Conservation (phyloP, 2,113 vertebrate genomes). For the Noctilio leporinus region DNA sequence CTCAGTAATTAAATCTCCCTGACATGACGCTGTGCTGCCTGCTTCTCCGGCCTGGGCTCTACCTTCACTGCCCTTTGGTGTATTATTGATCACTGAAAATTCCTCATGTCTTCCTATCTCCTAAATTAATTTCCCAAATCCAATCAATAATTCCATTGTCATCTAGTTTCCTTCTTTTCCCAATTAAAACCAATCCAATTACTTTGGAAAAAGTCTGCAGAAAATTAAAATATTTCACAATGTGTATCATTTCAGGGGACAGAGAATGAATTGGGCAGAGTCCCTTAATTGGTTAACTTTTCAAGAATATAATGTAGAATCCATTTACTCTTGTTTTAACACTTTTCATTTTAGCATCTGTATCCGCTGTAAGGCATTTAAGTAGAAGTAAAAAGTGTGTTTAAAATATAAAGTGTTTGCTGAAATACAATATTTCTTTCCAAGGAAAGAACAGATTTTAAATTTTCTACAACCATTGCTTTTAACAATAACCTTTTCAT, state of each 20-base stretch:
- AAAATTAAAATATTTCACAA: neutral
- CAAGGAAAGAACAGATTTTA: neutral
- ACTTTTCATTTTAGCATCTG: neutral
- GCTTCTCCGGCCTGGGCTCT: neutral
- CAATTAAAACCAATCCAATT: neutral
- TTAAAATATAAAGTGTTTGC: neutral
- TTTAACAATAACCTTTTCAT: neutral
- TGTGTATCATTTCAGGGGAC: neutral
- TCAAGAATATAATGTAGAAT: neutral
- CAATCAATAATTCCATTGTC: conserved; percentile 13
- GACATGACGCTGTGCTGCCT: neutral
- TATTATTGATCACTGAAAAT: conserved; percentile 44
- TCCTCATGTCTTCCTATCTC: neutral
- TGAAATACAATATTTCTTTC: neutral
- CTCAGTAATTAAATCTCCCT: conserved; percentile 27
- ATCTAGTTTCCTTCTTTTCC: neutral
- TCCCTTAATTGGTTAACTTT: neutral
- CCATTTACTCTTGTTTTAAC: neutral
- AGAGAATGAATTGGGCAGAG: neutral
- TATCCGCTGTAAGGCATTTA: neutral
- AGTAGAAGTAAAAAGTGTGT: neutral
- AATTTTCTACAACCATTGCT: neutral
- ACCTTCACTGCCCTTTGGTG: conserved; percentile 34
- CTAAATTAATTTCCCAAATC: conserved; percentile 10
- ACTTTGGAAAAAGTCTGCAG: neutral